These are phyloP conservation scores for Gymnopithys bicolor DNA, from an alignment of 2,797 vertebrate genomes.

Conservation along the genomic window DNA sequence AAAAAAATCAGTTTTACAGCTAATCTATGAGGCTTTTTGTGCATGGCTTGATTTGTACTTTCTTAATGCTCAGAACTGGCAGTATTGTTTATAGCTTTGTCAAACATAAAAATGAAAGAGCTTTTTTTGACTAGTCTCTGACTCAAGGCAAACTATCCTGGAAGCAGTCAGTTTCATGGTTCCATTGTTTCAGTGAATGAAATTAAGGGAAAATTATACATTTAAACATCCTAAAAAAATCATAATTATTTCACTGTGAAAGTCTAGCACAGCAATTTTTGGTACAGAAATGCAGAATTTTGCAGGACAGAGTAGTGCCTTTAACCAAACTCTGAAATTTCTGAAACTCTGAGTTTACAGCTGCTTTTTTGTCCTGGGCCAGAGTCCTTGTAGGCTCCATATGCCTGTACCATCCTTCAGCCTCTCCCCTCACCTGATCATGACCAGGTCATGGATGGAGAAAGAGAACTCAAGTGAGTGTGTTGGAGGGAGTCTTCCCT, in stretches of 20 bases:
- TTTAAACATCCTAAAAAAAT: neutral
- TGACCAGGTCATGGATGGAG: neutral
- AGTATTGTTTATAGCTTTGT: conserved; percentile 23
- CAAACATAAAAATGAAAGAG: neutral
- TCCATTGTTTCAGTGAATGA: neutral
- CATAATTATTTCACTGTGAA: neutral
- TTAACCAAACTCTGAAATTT: neutral
- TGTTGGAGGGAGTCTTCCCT: neutral
- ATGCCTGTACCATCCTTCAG: neutral
- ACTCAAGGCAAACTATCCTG: neutral
- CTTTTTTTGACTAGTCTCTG: neutral
- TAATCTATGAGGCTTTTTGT: conserved; percentile 13
- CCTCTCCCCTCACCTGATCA: neutral
- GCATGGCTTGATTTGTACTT: conserved; percentile 19
- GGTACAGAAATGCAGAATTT: neutral
- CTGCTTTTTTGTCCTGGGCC: neutral
- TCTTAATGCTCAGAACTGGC: neutral
- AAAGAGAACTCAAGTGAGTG: neutral
- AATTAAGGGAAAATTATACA: neutral
- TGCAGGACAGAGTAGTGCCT: neutral
- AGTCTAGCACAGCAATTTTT: neutral
- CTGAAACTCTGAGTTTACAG: neutral
- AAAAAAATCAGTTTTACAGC: neutral
- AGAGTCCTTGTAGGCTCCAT: neutral
- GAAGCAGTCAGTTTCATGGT: neutral